These are phyloP conservation scores for Empidonax traillii DNA, from an alignment of 2,113 vertebrate species.

Conservation along the genomic window DNA sequence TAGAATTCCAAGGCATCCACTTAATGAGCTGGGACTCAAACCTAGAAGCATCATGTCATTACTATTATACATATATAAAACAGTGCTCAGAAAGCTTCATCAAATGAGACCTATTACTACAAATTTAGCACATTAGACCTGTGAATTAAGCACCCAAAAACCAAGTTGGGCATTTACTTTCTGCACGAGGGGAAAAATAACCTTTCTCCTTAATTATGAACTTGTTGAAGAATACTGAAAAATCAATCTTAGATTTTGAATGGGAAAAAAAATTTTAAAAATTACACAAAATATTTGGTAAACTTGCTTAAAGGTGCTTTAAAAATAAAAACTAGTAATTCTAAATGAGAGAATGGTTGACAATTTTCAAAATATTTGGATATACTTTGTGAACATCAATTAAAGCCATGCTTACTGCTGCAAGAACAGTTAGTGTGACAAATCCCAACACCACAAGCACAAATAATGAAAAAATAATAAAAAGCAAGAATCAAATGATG, in stretches of 20 bases:
- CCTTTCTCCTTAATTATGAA: background rate
- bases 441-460: background rate
- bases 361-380: background rate
- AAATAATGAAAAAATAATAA: background rate
- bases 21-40: slow-evolving; percentile 49
- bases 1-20: slow-evolving; percentile 52
- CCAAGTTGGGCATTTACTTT: background rate
- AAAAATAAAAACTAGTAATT: background rate
- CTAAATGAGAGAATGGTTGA: background rate
- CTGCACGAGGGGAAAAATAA: background rate
- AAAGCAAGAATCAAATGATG: background rate
- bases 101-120: background rate
- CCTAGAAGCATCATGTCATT: background rate
- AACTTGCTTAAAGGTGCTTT: background rate
- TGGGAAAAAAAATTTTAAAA: background rate
- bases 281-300: background rate
- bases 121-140: background rate
- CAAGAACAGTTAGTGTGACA: background rate
- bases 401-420: background rate
- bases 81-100: background rate
- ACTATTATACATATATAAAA: background rate
- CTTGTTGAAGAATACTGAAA: background rate
- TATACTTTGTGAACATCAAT: background rate
- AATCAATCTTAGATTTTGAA: background rate
- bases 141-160: background rate